A percentile compares a stretch with the other conserved stretches of the same genome.
These are phyloP conservation scores for Channallabes apus DNA, from an alignment of 2,797 vertebrate species.

Conservation along the genomic window DNA sequence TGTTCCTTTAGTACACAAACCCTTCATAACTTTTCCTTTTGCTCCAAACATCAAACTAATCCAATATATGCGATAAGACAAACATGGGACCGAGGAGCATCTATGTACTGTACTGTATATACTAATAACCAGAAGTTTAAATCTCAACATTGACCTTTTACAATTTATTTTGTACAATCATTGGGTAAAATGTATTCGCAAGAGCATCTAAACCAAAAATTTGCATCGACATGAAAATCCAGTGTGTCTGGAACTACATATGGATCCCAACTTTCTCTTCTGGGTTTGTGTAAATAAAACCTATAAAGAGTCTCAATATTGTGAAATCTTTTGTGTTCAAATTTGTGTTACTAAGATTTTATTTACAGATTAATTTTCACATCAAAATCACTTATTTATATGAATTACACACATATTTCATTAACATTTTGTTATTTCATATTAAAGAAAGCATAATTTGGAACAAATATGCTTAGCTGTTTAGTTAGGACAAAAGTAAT, in stretches of 20 bases:
- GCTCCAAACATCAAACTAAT: not conserved
- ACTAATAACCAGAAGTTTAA: not conserved
- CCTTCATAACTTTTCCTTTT: constrained; percentile 17
- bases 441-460: not conserved
- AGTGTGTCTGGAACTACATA: not conserved
- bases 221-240: not conserved
- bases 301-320: not conserved
- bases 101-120: too few relatives aligned
- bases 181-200: not conserved
- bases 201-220: not conserved
- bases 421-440: not conserved
- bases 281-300: too few relatives aligned
- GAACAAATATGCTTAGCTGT: not conserved
- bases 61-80: not conserved
- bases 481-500: not conserved
- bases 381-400: not conserved
- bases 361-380: not conserved
- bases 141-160: not conserved
- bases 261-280: not conserved
- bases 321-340: too few relatives aligned
- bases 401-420: not conserved
- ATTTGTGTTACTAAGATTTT: not conserved
- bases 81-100: not conserved
- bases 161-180: not conserved
- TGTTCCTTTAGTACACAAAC: constrained; percentile 33